These are phyloP conservation scores for Sarcophaga subvicina DNA, from an alignment of 2,888 invertebrate species.

Conservation along the genomic window DNA sequence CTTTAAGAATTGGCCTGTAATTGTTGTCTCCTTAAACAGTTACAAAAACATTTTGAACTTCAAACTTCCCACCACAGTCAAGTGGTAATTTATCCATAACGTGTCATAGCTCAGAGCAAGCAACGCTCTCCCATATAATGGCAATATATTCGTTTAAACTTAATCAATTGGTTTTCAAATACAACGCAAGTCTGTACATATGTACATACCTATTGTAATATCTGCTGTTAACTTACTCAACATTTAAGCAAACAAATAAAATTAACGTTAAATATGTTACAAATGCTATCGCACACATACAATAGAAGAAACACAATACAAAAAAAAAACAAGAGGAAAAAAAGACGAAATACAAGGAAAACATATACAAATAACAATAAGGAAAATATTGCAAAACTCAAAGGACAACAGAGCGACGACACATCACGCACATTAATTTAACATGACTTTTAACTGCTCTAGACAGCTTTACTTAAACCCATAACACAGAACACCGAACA, in stretches of 20 bases:
- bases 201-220: not conserved
- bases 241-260: constrained; percentile 24
- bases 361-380: constrained; percentile 6
- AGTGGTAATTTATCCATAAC: constrained; percentile 46
- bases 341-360: not conserved
- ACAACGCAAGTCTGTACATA: not conserved
- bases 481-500: not conserved
- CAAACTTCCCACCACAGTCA: not conserved
- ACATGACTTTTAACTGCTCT: constrained; percentile 57
- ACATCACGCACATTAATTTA: constrained; percentile 65
- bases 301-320: not conserved
- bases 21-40: too few relatives aligned
- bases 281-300: not conserved
- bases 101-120: constrained; percentile 13
- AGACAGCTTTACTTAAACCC: constrained; percentile 31
- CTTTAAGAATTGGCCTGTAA: too few relatives aligned
- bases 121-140: not conserved
- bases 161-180: constrained; percentile 60
- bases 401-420: constrained; percentile 59
- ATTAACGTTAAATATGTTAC: not conserved
- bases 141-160: constrained; percentile 12
- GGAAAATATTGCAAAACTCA: constrained; percentile 35
- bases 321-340: constrained; percentile 26
- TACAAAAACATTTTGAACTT: too few relatives aligned
- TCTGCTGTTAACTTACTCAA: constrained; percentile 24